A percentile compares a stretch with the other conserved stretches of the same genome.
Evolutionary conservation across 2,797 vertebrate species (phyloP).

Genomic region (Premnoplex brunnescens): DNA sequence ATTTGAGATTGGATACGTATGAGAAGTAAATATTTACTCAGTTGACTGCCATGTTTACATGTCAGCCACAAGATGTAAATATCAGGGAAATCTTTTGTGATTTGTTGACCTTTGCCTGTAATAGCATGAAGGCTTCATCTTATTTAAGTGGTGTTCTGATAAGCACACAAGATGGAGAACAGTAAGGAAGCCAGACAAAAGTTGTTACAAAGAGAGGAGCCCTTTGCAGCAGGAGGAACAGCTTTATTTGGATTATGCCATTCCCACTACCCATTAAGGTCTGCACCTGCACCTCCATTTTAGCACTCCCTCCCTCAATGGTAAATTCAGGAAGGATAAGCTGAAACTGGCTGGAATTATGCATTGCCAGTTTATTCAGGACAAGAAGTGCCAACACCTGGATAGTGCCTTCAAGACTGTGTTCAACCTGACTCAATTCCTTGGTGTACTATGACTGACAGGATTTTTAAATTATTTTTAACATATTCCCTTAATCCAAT

Average conservation of each 20-base stretch:
- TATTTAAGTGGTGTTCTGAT: not conserved
- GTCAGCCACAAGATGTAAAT: accelerated
- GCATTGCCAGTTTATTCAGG: not conserved
- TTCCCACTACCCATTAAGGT: not conserved
- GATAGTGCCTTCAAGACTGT: not conserved
- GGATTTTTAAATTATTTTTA: not conserved
- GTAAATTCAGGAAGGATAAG: not conserved
- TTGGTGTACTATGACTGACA: not conserved
- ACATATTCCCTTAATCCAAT: not conserved
- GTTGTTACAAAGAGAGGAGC: not conserved
- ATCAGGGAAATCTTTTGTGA: not conserved
- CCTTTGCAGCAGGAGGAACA: not conserved
- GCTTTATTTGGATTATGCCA: not conserved
- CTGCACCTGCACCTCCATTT: not conserved
- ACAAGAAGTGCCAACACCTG: not conserved
- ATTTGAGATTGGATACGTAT: not conserved
- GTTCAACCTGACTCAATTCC: not conserved
- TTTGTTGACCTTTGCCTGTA: not conserved
- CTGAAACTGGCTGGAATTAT: not conserved
- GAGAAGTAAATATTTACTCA: not conserved
- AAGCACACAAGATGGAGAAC: not conserved
- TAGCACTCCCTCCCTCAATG: not conserved
- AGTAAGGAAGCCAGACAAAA: not conserved
- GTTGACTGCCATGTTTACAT: not conserved
- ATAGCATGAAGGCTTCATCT: not conserved